Evolutionary conservation across 2,797 vertebrate genomes (phyloP).

Genomic region (Calcarius lapponicus): DNA sequence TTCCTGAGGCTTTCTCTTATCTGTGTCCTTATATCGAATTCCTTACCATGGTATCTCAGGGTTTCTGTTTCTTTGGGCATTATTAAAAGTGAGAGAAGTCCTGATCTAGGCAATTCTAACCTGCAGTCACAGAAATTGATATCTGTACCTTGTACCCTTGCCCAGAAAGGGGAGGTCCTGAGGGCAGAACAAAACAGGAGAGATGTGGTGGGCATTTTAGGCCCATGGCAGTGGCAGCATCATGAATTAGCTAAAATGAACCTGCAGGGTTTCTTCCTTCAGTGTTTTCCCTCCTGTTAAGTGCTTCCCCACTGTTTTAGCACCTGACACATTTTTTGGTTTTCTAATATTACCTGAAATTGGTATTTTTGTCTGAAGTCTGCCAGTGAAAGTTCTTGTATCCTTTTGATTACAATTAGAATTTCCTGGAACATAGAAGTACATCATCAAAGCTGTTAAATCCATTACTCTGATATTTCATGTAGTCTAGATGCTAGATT

Average conservation of each 20-base stretch:
- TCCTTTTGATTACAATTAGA: neutral
- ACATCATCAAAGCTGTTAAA: neutral
- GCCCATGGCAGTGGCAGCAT: neutral
- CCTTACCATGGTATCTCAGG: neutral
- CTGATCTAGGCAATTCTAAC: neutral
- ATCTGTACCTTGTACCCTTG: neutral
- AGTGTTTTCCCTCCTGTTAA: neutral
- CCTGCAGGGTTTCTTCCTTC: neutral
- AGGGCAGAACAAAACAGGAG: neutral
- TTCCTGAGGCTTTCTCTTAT: constrained; percentile 3
- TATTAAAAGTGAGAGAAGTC: constrained; percentile 22
- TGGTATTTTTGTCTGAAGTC: neutral
- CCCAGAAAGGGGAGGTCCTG: neutral
- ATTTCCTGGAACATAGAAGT: neutral
- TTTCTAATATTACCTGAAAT: neutral
- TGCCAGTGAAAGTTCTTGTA: neutral
- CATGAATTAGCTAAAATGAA: neutral
- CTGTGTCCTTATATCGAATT: neutral
- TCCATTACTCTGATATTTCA: neutral
- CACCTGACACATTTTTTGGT: neutral
- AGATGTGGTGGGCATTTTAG: neutral
- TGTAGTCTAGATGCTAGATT: neutral
- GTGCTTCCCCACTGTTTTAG: neutral
- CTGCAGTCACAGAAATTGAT: neutral
- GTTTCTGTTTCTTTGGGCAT: constrained; percentile 8